phyloP scores from a whole-genome alignment of 1,140 invertebrate genomes.

The Pseudomyrmex flavicornis region DNA sequence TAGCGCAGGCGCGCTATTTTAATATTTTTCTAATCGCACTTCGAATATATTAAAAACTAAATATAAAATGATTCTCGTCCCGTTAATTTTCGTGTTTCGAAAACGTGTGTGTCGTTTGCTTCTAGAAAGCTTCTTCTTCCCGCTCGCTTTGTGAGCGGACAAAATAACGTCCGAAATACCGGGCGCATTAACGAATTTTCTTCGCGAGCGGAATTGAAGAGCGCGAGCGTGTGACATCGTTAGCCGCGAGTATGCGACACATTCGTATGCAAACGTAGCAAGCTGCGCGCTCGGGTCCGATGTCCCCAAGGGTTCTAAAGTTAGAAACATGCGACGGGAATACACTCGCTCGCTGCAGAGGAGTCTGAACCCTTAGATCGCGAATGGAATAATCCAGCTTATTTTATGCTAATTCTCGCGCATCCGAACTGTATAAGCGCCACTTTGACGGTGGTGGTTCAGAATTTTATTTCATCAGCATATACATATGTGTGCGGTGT shows the following conservation, averaged over 20 bases:
- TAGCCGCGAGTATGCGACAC: slow-evolving; percentile 57
- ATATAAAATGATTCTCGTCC: too few species aligned
- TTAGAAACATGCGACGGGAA: slow-evolving; percentile 56
- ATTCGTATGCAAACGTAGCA: slow-evolving; percentile 61
- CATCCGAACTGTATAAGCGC: background rate
- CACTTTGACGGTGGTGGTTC: background rate
- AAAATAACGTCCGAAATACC: slow-evolving; percentile 5
- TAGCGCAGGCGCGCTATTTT: too few species aligned
- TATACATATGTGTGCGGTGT: background rate
- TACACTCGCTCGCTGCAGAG: slow-evolving; percentile 25
- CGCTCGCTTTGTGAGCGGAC: background rate
- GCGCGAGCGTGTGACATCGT: slow-evolving; percentile 45
- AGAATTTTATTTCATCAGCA: background rate
- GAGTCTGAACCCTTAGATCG: slow-evolving; percentile 20
- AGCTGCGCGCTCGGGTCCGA: slow-evolving; percentile 34
- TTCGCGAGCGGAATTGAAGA: slow-evolving; percentile 36
- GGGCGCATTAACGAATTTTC: slow-evolving; percentile 40
- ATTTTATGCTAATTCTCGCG: slow-evolving; percentile 39
- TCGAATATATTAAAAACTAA: too few species aligned
- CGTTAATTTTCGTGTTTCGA: background rate
- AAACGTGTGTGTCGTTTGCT: background rate
- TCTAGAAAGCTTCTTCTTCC: background rate
- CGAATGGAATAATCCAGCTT: slow-evolving; percentile 11
- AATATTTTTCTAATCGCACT: background rate
- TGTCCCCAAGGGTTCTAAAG: slow-evolving; percentile 64